Evolutionary conservation across 2,888 invertebrate genomes (phyloP).

Genomic region (Hyppa rectilinea): DNA sequence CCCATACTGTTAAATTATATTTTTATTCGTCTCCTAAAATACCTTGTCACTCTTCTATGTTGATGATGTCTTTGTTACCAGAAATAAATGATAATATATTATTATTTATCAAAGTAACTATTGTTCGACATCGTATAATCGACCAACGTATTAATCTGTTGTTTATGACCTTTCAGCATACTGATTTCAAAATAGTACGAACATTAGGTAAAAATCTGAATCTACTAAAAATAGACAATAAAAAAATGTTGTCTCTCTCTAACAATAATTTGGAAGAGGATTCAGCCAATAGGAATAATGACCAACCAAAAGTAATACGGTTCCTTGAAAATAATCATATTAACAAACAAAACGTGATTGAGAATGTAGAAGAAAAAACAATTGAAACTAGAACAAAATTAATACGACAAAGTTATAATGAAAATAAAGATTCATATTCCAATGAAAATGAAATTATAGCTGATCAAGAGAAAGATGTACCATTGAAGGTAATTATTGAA

Average conservation of each 20-base stretch:
- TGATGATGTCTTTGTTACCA: too few relatives aligned
- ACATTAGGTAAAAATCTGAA: conserved; percentile 74
- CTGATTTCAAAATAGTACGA: conserved; percentile 68
- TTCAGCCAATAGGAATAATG: neutral
- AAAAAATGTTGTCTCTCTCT: conserved; percentile 53
- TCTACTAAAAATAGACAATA: conserved; percentile 68
- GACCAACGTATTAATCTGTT: too few relatives aligned
- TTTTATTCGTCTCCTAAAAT: too few relatives aligned
- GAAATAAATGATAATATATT: too few relatives aligned
- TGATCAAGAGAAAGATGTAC: conserved; percentile 11
- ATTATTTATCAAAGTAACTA: too few relatives aligned
- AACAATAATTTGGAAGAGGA: conserved; percentile 7
- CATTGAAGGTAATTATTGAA: conserved; percentile 22
- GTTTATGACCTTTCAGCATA: conserved; percentile 30
- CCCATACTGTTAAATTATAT: too few relatives aligned
- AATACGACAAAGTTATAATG: conserved; percentile 7
- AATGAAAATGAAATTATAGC: neutral
- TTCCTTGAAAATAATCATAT: conserved; percentile 28
- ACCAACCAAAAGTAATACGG: conserved; percentile 45
- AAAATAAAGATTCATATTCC: neutral
- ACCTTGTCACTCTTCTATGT: too few relatives aligned
- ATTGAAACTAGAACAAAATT: conserved; percentile 26
- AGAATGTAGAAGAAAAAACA: conserved; percentile 16
- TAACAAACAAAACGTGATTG: neutral
- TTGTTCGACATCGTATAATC: too few relatives aligned